These are phyloP conservation scores for Montipora cactus DNA, from an alignment of 64 coral and sea anemone genomes.

Conservation along the genomic window DNA sequence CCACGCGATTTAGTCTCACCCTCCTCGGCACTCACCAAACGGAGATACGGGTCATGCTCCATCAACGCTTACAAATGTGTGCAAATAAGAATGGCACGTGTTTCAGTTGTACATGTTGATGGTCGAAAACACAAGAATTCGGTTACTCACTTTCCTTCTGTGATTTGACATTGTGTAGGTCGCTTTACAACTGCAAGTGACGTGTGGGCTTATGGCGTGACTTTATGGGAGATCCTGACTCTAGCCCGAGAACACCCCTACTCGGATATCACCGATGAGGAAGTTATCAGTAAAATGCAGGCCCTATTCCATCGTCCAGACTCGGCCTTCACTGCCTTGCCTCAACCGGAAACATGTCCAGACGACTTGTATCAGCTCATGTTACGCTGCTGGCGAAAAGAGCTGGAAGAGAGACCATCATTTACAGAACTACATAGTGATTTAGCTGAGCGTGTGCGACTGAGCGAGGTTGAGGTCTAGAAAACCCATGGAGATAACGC, in stretches of 20 bases:
- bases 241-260: slow-evolving; percentile 88
- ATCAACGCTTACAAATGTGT: too few relatives aligned
- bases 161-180: slow-evolving; percentile 50
- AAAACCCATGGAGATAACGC: not conserved
- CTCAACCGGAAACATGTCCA: slow-evolving; percentile 77
- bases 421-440: slow-evolving; percentile 70
- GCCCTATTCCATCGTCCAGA: slow-evolving; percentile 71
- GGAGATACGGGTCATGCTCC: too few relatives aligned
- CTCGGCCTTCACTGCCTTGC: slow-evolving; percentile 18
- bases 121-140: not conserved
- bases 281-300: slow-evolving; percentile 93
- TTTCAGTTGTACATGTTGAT: too few relatives aligned
- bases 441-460: slow-evolving; percentile 68
- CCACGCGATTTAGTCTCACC: too few relatives aligned
- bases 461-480: slow-evolving; percentile 63
- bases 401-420: slow-evolving; percentile 58
- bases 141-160: not conserved
- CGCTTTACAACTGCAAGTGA: slow-evolving; percentile 94
- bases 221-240: slow-evolving; percentile 94
- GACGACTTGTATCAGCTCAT: slow-evolving; percentile 88
- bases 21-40: too few relatives aligned
- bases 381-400: slow-evolving; percentile 71
- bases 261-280: slow-evolving; percentile 75
- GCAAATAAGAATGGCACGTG: too few relatives aligned
- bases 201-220: slow-evolving; percentile 95